These are phyloP conservation scores for Trichomycterus rosablanca DNA, from an alignment of 2,113 vertebrate genomes.

Conservation along the genomic window DNA sequence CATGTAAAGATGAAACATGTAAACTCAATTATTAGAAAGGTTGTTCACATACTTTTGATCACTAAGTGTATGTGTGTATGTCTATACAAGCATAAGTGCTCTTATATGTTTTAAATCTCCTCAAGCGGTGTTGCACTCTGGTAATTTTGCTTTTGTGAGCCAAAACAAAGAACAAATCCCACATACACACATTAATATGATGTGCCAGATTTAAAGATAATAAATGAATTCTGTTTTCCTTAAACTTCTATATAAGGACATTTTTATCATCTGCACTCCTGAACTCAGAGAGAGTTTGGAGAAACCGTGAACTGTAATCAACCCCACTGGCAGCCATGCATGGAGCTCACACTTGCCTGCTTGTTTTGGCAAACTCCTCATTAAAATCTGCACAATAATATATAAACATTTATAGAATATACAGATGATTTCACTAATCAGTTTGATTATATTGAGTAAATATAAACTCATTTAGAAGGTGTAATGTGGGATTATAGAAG, in stretches of 20 bases:
- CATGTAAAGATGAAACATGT: no score
- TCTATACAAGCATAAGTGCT: conserved; percentile 1
- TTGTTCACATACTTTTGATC: no score
- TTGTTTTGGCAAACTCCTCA: conserved; percentile 2
- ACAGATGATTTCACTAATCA: no score
- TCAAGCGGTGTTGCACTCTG: background rate
- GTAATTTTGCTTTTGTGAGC: background rate
- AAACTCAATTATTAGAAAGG: no score
- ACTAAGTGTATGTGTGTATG: no score
- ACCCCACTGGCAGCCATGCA: background rate
- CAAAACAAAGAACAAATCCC: background rate
- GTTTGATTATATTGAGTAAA: no score
- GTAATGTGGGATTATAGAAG: no score
- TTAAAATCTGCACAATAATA: conserved; percentile 14
- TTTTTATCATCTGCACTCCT: background rate
- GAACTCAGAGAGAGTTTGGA: background rate
- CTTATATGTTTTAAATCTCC: conserved; percentile 1
- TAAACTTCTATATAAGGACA: conserved; percentile 12
- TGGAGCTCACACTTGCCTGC: conserved; percentile 5
- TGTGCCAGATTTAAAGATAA: background rate
- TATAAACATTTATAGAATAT: no score
- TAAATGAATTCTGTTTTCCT: background rate
- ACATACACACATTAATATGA: background rate
- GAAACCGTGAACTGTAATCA: conserved; percentile 15
- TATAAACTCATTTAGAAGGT: no score